Evolutionary conservation across 2,888 invertebrate species (phyloP).

Genomic region (Volucella inflata): DNA sequence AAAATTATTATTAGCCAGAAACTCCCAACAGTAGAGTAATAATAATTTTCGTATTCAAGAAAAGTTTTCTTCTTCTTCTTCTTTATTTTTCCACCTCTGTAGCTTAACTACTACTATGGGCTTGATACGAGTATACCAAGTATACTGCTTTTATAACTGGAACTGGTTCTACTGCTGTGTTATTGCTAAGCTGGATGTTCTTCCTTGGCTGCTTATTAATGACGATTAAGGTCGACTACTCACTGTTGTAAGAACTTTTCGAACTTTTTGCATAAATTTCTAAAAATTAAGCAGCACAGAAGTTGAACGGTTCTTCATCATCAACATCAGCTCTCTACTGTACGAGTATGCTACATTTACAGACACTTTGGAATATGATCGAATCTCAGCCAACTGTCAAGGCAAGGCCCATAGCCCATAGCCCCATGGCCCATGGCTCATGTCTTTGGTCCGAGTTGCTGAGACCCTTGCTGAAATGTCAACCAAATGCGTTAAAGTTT

Average conservation of each 20-base stretch:
- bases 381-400: constrained; percentile 19
- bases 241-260: constrained; percentile 62
- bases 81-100: neutral
- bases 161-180: constrained; percentile 42
- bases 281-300: constrained; percentile 62
- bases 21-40: constrained; percentile 60
- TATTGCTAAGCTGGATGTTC: constrained; percentile 63
- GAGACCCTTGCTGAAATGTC: constrained; percentile 47
- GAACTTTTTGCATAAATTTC: constrained; percentile 72
- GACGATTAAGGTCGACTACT: constrained; percentile 73
- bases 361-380: neutral
- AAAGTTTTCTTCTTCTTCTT: constrained; percentile 56
- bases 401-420: neutral
- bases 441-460: constrained; percentile 20
- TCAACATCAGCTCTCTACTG: constrained; percentile 57
- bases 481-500: constrained; percentile 50
- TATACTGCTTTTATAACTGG: neutral
- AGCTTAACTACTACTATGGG: neutral
- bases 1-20: constrained; percentile 70
- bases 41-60: constrained; percentile 71
- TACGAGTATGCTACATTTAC: neutral
- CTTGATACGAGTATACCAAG: no score
- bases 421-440: constrained; percentile 5
- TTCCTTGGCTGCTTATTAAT: constrained; percentile 68
- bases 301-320: constrained; percentile 72